These are phyloP conservation scores for Planiliza haematocheilus DNA, from an alignment of 2,113 vertebrate genomes.

Conservation along the genomic window DNA sequence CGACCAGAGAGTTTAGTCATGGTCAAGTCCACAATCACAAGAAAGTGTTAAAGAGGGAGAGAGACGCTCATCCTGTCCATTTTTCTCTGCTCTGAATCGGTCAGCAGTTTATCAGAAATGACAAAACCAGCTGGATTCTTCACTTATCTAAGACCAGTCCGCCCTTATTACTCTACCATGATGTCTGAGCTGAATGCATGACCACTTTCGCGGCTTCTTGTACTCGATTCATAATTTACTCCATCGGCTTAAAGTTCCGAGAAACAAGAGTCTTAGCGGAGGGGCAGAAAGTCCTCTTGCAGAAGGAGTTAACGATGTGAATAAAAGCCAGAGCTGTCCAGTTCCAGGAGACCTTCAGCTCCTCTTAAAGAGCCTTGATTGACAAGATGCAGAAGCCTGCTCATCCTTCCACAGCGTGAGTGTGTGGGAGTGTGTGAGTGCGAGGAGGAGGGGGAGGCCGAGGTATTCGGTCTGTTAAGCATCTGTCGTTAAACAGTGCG, in stretches of 20 bases:
- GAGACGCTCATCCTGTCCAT: background rate
- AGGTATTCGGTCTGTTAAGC: constrained; percentile 75
- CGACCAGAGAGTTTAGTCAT: constrained; percentile 60
- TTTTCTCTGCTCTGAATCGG: constrained; percentile 46
- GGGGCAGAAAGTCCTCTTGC: background rate
- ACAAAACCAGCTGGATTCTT: constrained; percentile 51
- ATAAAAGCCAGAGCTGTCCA: constrained; percentile 19
- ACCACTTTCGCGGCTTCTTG: background rate
- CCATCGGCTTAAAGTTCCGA: background rate
- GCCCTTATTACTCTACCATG: constrained; percentile 47
- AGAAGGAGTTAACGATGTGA: constrained; percentile 25
- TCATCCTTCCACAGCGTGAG: constrained; percentile 25
- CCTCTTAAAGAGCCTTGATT: constrained; percentile 45
- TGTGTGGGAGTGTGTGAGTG: constrained; percentile 16
- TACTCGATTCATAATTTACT: background rate
- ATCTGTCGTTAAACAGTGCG: constrained; percentile 72
- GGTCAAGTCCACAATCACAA: constrained; percentile 70
- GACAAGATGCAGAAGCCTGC: constrained; percentile 57
- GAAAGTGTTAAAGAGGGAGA: constrained; percentile 39
- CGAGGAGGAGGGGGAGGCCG: constrained; percentile 33
- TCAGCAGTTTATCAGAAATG: constrained; percentile 59
- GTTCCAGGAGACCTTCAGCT: constrained; percentile 50
- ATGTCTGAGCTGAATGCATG: background rate
- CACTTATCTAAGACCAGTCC: constrained; percentile 62
- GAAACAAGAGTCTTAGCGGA: constrained; percentile 3